Evolutionary conservation across 1,140 invertebrate genomes (phyloP).

Genomic region (Chrysopa pallens): DNA sequence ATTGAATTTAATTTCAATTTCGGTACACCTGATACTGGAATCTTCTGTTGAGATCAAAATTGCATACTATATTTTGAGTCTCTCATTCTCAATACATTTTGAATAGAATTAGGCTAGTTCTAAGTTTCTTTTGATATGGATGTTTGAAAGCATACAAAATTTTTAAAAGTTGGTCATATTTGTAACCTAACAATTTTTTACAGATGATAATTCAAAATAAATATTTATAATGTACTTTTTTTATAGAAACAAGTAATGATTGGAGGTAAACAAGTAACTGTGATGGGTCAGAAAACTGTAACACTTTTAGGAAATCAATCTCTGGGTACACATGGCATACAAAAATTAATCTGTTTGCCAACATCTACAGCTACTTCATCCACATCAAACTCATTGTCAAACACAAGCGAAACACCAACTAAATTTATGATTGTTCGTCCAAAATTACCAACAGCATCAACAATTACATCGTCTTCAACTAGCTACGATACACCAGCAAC

Average conservation of each 20-base stretch:
- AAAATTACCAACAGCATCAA: conserved; percentile 8
- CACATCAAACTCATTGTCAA: conserved; percentile 14
- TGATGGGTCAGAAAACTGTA: conserved; percentile 34
- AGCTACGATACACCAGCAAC: conserved; percentile 38
- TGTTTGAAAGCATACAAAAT: too few relatives aligned
- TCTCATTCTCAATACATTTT: too few relatives aligned
- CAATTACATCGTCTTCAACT: conserved; percentile 22
- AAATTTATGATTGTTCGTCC: conserved; percentile 1
- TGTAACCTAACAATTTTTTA: too few relatives aligned
- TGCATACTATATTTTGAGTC: too few relatives aligned
- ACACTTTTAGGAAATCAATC: conserved; percentile 19
- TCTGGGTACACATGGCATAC: conserved; percentile 7
- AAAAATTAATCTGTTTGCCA: conserved; percentile 1
- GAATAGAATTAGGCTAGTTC: too few relatives aligned
- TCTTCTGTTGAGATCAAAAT: too few relatives aligned
- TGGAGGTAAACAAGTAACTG: conserved; percentile 50
- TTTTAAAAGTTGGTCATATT: too few relatives aligned
- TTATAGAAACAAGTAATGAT: conserved; percentile 38
- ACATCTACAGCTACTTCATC: conserved; percentile 24
- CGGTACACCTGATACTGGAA: too few relatives aligned
- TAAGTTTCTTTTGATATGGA: too few relatives aligned
- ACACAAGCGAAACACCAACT: background rate
- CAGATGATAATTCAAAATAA: background rate
- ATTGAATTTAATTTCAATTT: too few relatives aligned
- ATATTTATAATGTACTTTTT: conserved; percentile 2